These are phyloP conservation scores for Apamea epomidion DNA, from an alignment of 2,888 invertebrate genomes.

Conservation along the genomic window DNA sequence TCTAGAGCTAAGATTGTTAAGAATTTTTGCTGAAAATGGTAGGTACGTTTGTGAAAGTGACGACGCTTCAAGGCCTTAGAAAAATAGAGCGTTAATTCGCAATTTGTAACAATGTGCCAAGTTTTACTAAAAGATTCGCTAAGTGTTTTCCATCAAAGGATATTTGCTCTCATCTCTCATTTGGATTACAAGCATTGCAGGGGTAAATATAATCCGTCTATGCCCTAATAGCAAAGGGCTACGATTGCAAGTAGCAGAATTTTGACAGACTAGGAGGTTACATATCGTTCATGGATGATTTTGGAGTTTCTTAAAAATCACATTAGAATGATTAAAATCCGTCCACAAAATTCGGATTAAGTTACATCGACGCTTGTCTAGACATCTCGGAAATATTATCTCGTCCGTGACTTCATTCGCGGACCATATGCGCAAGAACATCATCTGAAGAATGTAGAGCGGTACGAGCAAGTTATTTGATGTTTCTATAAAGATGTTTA, in stretches of 20 bases:
- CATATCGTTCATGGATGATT: constrained; percentile 2
- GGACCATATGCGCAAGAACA: constrained; percentile 69
- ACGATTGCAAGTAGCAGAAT: not conserved
- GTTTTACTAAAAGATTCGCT: constrained; percentile 30
- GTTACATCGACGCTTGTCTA: constrained; percentile 56
- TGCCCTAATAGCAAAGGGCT: not conserved
- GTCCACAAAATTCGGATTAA: constrained; percentile 35
- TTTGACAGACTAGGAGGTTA: not conserved
- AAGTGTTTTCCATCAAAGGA: constrained; percentile 1
- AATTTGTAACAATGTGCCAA: constrained; percentile 42
- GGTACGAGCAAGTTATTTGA: constrained; percentile 45
- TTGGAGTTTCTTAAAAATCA: not conserved
- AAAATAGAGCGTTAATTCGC: constrained; percentile 46
- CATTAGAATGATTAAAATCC: constrained; percentile 19
- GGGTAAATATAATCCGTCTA: not conserved
- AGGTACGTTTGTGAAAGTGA: constrained; percentile 47
- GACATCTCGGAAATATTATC: constrained; percentile 69
- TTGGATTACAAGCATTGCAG: constrained; percentile 15
- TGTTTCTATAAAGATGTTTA: constrained; percentile 48
- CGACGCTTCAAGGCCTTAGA: constrained; percentile 51
- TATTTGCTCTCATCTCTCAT: not conserved
- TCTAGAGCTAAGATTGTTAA: constrained; percentile 42
- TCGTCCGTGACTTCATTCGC: constrained; percentile 73
- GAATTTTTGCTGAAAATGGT: constrained; percentile 44
- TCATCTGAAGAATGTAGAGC: constrained; percentile 48